phyloP scores from a whole-genome alignment of 1,140 invertebrate genomes.

The Bathynomus jamesi region DNA sequence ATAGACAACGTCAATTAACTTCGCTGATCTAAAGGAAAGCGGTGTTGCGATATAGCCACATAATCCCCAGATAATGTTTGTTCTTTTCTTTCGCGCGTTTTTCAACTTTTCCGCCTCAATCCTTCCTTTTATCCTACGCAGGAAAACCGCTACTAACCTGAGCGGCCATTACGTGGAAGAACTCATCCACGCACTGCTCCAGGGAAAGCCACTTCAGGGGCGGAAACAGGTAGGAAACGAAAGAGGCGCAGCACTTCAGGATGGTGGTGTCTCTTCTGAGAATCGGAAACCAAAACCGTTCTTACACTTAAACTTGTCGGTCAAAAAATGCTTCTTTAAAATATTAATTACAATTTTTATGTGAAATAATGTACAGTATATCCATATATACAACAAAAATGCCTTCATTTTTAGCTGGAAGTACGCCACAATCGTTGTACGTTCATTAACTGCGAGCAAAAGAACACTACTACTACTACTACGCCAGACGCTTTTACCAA shows the following conservation, averaged over 20 bases:
- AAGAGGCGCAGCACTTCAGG: constrained; percentile 42
- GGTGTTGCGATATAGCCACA: no score
- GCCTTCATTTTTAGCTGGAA: no score
- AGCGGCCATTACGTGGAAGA: constrained; percentile 45
- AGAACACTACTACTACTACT: no score
- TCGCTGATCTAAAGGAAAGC: no score
- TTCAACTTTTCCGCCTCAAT: no score
- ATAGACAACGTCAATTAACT: no score
- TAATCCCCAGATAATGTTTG: neutral
- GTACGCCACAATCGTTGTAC: no score
- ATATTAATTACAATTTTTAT: neutral
- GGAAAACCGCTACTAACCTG: constrained; percentile 42
- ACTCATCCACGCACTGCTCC: constrained; percentile 48
- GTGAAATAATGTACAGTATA: neutral
- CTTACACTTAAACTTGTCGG: neutral
- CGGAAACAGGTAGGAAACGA: constrained; percentile 42
- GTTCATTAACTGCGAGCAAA: no score
- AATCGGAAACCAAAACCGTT: neutral
- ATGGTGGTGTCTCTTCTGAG: constrained; percentile 44
- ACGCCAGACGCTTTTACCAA: no score
- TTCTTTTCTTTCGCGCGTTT: no score
- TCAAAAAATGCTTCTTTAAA: neutral
- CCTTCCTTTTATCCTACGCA: neutral
- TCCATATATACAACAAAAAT: no score
- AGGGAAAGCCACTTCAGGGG: constrained; percentile 47